Percentiles rank a stretch among this genome's conserved stretches.
Evolutionary conservation across 2,113 vertebrate genomes (phyloP).

Genomic region (Anguilla rostrata): DNA sequence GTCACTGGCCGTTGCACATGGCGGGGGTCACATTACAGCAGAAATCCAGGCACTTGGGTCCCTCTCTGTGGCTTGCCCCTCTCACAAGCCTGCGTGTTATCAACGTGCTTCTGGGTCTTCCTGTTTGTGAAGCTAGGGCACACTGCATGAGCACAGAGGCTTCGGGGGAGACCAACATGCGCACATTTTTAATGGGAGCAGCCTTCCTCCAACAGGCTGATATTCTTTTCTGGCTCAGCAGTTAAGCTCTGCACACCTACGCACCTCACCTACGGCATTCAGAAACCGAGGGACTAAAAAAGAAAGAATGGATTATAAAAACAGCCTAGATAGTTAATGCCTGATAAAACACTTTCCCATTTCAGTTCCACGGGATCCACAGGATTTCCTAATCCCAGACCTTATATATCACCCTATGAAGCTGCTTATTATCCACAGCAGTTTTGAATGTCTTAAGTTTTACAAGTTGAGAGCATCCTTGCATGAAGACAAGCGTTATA

Average conservation of each 20-base stretch:
- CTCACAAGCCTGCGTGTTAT: background rate
- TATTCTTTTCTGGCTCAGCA: background rate
- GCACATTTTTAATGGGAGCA: background rate
- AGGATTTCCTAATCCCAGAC: background rate
- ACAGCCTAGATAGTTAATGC: background rate
- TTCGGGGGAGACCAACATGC: background rate
- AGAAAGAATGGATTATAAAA: background rate
- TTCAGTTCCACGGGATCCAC: background rate
- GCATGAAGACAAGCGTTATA: background rate
- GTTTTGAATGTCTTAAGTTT: background rate
- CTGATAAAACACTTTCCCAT: too few species aligned
- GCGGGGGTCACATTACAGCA: too few species aligned
- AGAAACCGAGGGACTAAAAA: background rate
- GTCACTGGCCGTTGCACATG: too few species aligned
- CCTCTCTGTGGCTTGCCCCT: too few species aligned
- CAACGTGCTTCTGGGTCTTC: background rate
- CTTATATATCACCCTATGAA: background rate
- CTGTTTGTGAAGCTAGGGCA: background rate
- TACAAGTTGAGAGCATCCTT: constrained; percentile 4
- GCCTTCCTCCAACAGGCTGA: constrained; percentile 10
- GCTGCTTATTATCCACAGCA: background rate
- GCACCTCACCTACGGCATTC: background rate
- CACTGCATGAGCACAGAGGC: background rate
- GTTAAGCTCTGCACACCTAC: constrained; percentile 1
- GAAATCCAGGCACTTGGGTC: too few species aligned